A percentile compares a stretch with the other conserved stretches of the same genome.
Evolutionary conservation across 2,888 invertebrate genomes (phyloP).

Genomic region (Physocephala rufipes): DNA sequence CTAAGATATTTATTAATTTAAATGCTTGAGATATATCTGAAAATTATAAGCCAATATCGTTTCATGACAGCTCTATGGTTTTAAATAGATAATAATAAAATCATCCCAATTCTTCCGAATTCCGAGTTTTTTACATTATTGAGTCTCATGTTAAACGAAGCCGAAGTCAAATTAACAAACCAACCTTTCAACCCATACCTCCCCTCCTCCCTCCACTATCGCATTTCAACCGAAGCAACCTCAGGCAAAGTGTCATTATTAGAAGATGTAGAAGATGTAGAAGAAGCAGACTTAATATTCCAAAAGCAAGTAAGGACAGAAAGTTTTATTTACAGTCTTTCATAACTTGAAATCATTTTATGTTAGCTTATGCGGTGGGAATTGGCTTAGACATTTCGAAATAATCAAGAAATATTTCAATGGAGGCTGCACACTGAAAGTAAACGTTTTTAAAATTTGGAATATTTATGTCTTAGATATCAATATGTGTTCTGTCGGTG

Average conservation of each 20-base stretch:
- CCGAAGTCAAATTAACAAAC: background rate
- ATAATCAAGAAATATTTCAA: background rate
- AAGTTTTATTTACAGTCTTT: constrained; percentile 18
- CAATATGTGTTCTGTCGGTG: too few relatives aligned
- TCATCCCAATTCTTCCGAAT: too few relatives aligned
- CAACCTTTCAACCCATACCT: background rate
- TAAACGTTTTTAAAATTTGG: constrained; percentile 7
- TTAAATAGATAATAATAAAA: too few relatives aligned
- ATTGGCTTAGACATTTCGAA: background rate
- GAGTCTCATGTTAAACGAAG: background rate
- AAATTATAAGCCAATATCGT: too few relatives aligned
- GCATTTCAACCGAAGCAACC: background rate
- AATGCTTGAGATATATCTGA: too few relatives aligned
- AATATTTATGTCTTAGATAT: too few relatives aligned
- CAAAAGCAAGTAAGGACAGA: background rate
- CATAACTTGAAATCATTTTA: constrained; percentile 3
- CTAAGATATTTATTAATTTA: too few relatives aligned
- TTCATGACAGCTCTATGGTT: too few relatives aligned
- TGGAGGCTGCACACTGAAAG: constrained; percentile 19
- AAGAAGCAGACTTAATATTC: constrained; percentile 2
- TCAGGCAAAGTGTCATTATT: background rate
- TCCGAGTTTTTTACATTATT: too few relatives aligned
- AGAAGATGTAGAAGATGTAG: too few relatives aligned
- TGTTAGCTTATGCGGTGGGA: constrained; percentile 11
- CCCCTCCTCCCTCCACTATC: background rate